Percentiles rank a stretch among this genome's conserved stretches.
Conservation (phyloP, 2,888 invertebrate genomes). For the Microplitis manilae region DNA sequence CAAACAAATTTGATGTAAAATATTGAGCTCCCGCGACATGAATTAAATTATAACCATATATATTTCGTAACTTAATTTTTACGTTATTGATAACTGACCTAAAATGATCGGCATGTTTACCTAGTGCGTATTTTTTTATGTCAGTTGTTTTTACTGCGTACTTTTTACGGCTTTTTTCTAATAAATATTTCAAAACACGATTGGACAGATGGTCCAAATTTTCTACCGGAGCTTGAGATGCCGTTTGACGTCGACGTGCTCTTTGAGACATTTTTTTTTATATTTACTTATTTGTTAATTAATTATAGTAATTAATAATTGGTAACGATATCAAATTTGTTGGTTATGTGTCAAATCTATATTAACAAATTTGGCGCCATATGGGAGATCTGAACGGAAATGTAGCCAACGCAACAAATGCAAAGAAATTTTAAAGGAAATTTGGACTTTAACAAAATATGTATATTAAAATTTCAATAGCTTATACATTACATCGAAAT, state of each 20-base stretch:
- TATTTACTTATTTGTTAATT: background rate
- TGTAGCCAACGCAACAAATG: too few species aligned
- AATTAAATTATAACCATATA: slow-evolving; percentile 16
- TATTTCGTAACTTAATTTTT: background rate
- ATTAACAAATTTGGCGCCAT: too few species aligned
- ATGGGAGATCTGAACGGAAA: too few species aligned
- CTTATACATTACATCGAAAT: too few species aligned
- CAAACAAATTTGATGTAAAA: slow-evolving; percentile 10
- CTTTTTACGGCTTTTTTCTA: background rate
- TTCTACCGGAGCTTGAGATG: too few species aligned
- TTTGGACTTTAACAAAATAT: too few species aligned
- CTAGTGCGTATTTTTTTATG: slow-evolving; percentile 14
- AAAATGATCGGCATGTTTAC: background rate
- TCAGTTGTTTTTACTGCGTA: background rate
- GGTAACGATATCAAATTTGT: background rate
- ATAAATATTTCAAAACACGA: slow-evolving; percentile 16
- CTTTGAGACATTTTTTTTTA: background rate
- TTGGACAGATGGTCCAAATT: slow-evolving; percentile 8
- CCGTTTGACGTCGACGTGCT: background rate
- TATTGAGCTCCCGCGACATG: slow-evolving; percentile 8
- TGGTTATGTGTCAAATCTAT: background rate
- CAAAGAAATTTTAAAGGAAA: too few species aligned
- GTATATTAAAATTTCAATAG: too few species aligned
- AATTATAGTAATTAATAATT: too few species aligned
- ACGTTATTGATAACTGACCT: slow-evolving; percentile 5